Percentiles rank a stretch among this genome's conserved stretches.
Evolutionary conservation across 1,140 invertebrate genomes (phyloP).

Genomic region (Triops longicaudatus): DNA sequence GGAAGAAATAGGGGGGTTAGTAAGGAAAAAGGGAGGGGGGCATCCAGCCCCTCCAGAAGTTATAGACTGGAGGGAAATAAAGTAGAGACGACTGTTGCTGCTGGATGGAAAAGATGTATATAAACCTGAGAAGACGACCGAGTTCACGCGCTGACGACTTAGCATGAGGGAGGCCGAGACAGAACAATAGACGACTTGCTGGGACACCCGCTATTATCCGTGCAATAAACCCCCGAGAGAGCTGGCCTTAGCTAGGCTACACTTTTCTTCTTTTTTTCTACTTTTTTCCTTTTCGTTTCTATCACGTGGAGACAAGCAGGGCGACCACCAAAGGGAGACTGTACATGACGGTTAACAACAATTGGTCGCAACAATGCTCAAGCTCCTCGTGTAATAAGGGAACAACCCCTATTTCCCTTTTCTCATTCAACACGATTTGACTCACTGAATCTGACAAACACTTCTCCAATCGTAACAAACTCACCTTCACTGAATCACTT

Average conservation of each 20-base stretch:
- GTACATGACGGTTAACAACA: not conserved
- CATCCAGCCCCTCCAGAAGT: not conserved
- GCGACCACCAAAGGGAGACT: not conserved
- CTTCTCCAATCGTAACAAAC: not conserved
- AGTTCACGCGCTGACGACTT: slow-evolving; percentile 14
- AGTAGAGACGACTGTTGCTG: slow-evolving; percentile 14
- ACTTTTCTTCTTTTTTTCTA: no score
- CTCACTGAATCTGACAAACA: not conserved
- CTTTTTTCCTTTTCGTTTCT: not conserved
- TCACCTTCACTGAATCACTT: no score
- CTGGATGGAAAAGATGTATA: not conserved
- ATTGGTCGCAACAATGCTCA: slow-evolving; percentile 2
- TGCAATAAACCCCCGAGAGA: slow-evolving; percentile 10
- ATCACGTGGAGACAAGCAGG: not conserved
- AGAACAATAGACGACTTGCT: slow-evolving; percentile 15
- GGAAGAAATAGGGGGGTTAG: not conserved
- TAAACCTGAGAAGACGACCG: slow-evolving; percentile 7
- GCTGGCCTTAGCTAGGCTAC: not conserved
- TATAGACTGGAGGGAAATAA: not conserved
- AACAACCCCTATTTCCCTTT: not conserved
- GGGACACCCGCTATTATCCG: slow-evolving; percentile 13
- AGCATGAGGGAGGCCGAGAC: slow-evolving; percentile 9
- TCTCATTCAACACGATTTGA: not conserved
- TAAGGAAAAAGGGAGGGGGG: not conserved
- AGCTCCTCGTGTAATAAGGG: not conserved